Percentiles rank a stretch among this genome's conserved stretches.
Conservation (phyloP, 1,140 invertebrate genomes). For the Globodera ellingtonae region DNA sequence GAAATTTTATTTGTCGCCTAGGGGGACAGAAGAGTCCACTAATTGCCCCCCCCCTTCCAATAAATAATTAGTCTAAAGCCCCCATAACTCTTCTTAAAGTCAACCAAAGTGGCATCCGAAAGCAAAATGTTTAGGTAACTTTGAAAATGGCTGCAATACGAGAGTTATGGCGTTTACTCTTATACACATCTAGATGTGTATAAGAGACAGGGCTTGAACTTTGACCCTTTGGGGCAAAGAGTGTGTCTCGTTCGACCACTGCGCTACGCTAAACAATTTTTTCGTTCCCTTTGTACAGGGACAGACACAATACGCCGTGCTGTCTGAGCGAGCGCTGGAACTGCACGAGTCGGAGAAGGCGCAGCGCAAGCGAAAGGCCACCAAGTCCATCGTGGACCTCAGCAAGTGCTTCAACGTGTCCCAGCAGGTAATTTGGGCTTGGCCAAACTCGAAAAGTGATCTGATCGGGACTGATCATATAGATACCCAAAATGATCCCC, state of each 20-base stretch:
- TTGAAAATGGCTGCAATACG: too few species aligned
- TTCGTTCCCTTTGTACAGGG: neutral
- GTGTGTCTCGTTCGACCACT: too few species aligned
- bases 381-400: slow-evolving; percentile 45
- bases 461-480: neutral
- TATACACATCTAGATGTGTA: too few species aligned
- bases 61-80: too few species aligned
- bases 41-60: too few species aligned
- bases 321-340: slow-evolving; percentile 47
- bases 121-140: too few species aligned
- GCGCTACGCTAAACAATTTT: neutral
- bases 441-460: neutral
- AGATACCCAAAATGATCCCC: too few species aligned
- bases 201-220: neutral
- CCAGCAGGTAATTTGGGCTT: slow-evolving; percentile 34
- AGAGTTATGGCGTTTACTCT: too few species aligned
- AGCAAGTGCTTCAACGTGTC: slow-evolving; percentile 44
- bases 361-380: slow-evolving; percentile 39
- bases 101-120: too few species aligned
- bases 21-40: too few species aligned
- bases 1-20: too few species aligned
- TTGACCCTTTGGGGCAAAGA: neutral
- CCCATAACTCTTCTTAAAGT: too few species aligned
- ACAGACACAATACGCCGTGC: slow-evolving; percentile 18
- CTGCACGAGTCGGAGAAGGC: slow-evolving; percentile 47